These are phyloP conservation scores for Andrena hattorfiana DNA, from an alignment of 2,888 invertebrate species.

Conservation along the genomic window DNA sequence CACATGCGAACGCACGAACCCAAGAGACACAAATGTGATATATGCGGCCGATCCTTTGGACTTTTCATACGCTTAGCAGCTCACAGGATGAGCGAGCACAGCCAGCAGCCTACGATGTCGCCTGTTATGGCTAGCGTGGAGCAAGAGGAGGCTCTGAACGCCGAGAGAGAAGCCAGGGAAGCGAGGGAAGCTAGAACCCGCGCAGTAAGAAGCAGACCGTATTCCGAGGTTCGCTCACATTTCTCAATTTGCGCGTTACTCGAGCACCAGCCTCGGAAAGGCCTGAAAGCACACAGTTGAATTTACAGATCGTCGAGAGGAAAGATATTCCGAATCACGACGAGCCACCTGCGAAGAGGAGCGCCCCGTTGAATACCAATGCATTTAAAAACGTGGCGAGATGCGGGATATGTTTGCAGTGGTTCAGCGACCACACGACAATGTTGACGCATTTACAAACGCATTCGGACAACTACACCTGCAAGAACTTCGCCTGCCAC, in stretches of 20 bases:
- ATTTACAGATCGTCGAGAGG: constrained; percentile 70
- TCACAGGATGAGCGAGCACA: constrained; percentile 79
- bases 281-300: not conserved
- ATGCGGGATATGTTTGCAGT: constrained; percentile 78
- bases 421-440: constrained; percentile 80
- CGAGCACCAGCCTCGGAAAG: too few species aligned
- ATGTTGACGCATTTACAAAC: constrained; percentile 79
- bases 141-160: constrained; percentile 80
- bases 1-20: constrained; percentile 82
- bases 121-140: constrained; percentile 76
- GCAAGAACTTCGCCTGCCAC: constrained; percentile 75
- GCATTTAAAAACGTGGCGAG: constrained; percentile 76
- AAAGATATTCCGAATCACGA: constrained; percentile 66
- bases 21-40: constrained; percentile 80
- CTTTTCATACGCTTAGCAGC: constrained; percentile 79
- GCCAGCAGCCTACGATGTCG: constrained; percentile 73
- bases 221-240: constrained; percentile 68
- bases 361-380: constrained; percentile 50
- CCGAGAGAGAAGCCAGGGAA: constrained; percentile 79
- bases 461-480: constrained; percentile 76
- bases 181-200: constrained; percentile 75
- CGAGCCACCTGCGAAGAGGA: constrained; percentile 68
- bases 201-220: constrained; percentile 66
- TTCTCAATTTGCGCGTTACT: not conserved
- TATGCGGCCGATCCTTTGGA: constrained; percentile 80